phyloP scores from a whole-genome alignment of 2,113 vertebrate genomes.

The Trochalopteron elliotii region DNA sequence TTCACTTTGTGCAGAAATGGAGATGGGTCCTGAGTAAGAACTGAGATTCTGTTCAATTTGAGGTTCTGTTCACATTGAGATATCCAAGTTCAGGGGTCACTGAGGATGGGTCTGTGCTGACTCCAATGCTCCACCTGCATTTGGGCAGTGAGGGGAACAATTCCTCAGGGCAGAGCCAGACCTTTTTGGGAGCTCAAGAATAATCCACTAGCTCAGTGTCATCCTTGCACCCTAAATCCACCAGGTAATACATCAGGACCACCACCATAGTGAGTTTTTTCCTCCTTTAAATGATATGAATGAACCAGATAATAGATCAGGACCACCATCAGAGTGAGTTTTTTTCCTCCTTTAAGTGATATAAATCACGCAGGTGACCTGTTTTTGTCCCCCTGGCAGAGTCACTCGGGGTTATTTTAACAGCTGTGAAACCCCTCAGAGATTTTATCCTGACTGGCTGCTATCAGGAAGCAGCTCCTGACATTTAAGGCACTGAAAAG shows the following conservation, averaged over 20 bases:
- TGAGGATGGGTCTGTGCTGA: background rate
- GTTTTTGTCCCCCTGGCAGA: background rate
- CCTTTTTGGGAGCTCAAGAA: background rate
- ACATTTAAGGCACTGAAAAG: background rate
- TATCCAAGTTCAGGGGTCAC: background rate
- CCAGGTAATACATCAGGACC: background rate
- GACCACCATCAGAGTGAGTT: fast-evolving
- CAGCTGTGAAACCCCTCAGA: background rate
- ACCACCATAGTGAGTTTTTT: background rate
- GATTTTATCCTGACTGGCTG: background rate
- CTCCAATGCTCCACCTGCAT: background rate
- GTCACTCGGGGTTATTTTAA: background rate
- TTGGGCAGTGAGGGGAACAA: background rate
- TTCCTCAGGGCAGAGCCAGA: background rate
- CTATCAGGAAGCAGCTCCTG: background rate
- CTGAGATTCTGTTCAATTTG: background rate
- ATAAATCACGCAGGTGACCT: background rate
- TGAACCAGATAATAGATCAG: background rate
- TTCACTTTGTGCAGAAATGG: background rate
- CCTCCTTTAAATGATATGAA: too few relatives aligned
- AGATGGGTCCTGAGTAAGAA: background rate
- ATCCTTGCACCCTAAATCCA: background rate
- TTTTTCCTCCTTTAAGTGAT: background rate
- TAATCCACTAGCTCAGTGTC: background rate
- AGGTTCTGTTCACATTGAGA: background rate